Conservation (phyloP, 2,113 vertebrate species). For the Tetrax tetrax region DNA sequence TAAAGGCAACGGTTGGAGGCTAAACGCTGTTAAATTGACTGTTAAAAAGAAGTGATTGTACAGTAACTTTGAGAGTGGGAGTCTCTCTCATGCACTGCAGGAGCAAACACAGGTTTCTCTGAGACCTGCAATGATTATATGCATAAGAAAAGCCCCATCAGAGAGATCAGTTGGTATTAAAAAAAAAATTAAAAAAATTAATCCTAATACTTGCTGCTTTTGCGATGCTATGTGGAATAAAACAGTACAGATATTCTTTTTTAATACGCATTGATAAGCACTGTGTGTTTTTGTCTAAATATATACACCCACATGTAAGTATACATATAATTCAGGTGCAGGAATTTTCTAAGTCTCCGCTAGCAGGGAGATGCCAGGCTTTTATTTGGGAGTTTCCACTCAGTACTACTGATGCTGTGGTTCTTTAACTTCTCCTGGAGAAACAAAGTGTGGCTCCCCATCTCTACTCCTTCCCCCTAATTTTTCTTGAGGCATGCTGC, state of each 20-base stretch:
- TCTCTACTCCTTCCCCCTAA: rapidly evolving
- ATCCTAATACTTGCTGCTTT: neutral
- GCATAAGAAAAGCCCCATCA: neutral
- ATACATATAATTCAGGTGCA: neutral
- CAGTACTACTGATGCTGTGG: neutral
- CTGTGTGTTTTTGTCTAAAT: neutral
- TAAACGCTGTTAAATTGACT: slow-evolving; percentile 34
- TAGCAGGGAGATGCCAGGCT: neutral
- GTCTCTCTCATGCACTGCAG: neutral
- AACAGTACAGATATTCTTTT: neutral
- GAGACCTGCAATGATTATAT: neutral
- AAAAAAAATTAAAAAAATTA: neutral
- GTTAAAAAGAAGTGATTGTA: neutral
- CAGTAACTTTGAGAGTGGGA: neutral
- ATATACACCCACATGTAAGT: neutral
- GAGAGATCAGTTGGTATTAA: neutral
- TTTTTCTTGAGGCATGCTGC: neutral
- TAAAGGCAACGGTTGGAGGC: slow-evolving; percentile 12
- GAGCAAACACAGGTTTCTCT: neutral
- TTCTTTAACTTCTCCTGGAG: neutral
- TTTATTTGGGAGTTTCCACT: neutral
- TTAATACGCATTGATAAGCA: neutral
- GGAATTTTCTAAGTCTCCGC: neutral
- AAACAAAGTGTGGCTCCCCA: neutral
- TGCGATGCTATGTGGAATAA: neutral